Evolutionary conservation across 2,113 vertebrate genomes (phyloP).

Genomic region (Petroica traversi): DNA sequence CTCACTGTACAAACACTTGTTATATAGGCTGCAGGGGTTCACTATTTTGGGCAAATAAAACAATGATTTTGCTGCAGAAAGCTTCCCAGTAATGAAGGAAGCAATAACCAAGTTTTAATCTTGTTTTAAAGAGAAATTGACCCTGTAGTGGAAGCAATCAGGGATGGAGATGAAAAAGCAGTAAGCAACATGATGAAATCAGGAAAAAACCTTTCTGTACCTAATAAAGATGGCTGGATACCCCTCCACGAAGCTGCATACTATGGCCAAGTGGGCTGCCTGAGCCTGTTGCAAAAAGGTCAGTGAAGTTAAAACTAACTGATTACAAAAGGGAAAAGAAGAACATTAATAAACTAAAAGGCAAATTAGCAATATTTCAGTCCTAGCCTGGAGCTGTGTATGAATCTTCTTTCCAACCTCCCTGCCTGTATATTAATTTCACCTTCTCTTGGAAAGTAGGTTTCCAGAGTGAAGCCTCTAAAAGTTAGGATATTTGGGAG

Average conservation of each 20-base stretch:
- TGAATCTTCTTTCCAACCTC: background rate
- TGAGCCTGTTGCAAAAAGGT: constrained; percentile 85
- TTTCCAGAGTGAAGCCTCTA: background rate
- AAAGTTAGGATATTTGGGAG: background rate
- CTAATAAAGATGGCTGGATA: constrained; percentile 87
- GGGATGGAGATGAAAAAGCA: constrained; percentile 69
- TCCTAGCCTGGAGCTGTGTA: background rate
- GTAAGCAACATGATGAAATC: constrained; percentile 74
- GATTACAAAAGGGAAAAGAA: background rate
- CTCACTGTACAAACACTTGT: background rate
- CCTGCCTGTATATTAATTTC: background rate
- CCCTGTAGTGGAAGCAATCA: constrained; percentile 79
- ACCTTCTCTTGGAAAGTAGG: background rate
- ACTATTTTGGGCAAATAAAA: background rate
- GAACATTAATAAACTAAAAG: background rate
- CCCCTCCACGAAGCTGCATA: constrained; percentile 88
- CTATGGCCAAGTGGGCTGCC: constrained; percentile 82
- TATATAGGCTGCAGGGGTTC: background rate
- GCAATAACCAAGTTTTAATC: constrained; percentile 8
- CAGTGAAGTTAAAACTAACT: constrained; percentile 33
- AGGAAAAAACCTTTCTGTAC: constrained; percentile 75
- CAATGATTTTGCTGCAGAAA: background rate
- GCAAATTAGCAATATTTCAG: background rate
- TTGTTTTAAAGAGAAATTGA: constrained; percentile 74
- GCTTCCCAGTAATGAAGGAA: background rate